phyloP scores from a whole-genome alignment of 2,113 vertebrate genomes.

The Strigops habroptila region DNA sequence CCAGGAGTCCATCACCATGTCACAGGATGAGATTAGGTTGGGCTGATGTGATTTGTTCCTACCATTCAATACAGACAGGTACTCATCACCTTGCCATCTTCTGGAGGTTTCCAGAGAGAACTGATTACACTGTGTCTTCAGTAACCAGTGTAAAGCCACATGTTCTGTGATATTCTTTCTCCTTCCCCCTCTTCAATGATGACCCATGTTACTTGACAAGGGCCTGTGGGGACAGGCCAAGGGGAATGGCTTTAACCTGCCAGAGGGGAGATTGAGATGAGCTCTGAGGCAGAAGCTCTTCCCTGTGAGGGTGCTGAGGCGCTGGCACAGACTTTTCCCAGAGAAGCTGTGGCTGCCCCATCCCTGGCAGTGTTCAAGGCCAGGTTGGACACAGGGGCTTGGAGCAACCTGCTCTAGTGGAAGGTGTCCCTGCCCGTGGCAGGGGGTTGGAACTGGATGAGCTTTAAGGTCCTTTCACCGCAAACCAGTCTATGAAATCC shows the following conservation, averaged over 20 bases:
- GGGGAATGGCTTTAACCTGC: neutral
- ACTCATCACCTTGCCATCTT: neutral
- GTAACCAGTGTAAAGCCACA: rapidly evolving
- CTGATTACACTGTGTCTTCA: neutral
- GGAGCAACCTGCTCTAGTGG: no score
- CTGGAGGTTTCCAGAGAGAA: neutral
- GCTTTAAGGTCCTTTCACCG: neutral
- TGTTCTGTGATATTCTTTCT: neutral
- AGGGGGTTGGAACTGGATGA: no score
- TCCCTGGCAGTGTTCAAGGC: no score
- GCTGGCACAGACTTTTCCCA: no score
- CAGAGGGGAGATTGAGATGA: no score
- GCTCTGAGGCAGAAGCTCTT: no score
- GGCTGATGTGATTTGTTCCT: neutral
- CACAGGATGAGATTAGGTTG: neutral
- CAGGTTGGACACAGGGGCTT: no score
- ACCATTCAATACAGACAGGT: neutral
- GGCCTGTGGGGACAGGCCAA: neutral
- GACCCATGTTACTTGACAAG: rapidly evolving
- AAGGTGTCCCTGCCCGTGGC: no score
- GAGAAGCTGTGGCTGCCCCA: no score
- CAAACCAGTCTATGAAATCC: neutral
- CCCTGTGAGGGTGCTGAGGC: no score
- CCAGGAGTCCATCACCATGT: rapidly evolving
- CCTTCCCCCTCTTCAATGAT: neutral